A percentile compares a stretch with the other conserved stretches of the same genome.
phyloP scores from a whole-genome alignment of 1,140 invertebrate genomes.

The Hycleus phaleratus region DNA sequence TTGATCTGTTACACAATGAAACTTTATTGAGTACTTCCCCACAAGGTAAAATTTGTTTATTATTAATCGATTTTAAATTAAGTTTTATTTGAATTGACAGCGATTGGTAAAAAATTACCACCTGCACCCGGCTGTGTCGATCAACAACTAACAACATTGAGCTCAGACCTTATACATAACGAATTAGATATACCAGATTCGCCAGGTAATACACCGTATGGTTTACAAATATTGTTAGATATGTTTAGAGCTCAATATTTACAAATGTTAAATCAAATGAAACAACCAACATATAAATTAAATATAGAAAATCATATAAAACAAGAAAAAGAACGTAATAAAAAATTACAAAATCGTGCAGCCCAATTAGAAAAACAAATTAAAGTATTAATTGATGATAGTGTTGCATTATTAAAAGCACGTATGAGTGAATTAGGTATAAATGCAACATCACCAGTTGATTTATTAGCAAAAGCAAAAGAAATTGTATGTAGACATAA shows the following conservation, averaged over 20 bases:
- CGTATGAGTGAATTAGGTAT: conserved; percentile 87
- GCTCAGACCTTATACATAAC: conserved; percentile 59
- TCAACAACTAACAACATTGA: conserved; percentile 74
- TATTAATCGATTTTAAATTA: neutral
- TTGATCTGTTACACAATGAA: conserved; percentile 84
- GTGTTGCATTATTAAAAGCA: conserved; percentile 81
- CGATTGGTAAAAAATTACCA: conserved; percentile 58
- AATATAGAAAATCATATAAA: conserved; percentile 71
- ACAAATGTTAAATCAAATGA: conserved; percentile 73
- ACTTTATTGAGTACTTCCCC: conserved; percentile 78
- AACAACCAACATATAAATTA: conserved; percentile 62
- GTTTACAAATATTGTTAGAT: conserved; percentile 77
- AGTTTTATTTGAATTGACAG: conserved; percentile 24
- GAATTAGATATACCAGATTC: conserved; percentile 73
- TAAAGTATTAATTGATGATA: conserved; percentile 81
- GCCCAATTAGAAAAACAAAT: conserved; percentile 87
- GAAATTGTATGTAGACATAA: conserved; percentile 88
- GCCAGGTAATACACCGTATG: conserved; percentile 72
- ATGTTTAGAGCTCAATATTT: conserved; percentile 77
- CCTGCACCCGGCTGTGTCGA: conserved; percentile 84
- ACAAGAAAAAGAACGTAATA: conserved; percentile 76
- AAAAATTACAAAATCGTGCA: conserved; percentile 67
- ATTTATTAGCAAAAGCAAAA: conserved; percentile 82
- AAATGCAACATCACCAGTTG: conserved; percentile 68
- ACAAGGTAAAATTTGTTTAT: conserved; percentile 41